A percentile compares a stretch with the other conserved stretches of the same genome.
phyloP scores from a whole-genome alignment of 2,113 vertebrate genomes.

The Phodopus roborovskii region DNA sequence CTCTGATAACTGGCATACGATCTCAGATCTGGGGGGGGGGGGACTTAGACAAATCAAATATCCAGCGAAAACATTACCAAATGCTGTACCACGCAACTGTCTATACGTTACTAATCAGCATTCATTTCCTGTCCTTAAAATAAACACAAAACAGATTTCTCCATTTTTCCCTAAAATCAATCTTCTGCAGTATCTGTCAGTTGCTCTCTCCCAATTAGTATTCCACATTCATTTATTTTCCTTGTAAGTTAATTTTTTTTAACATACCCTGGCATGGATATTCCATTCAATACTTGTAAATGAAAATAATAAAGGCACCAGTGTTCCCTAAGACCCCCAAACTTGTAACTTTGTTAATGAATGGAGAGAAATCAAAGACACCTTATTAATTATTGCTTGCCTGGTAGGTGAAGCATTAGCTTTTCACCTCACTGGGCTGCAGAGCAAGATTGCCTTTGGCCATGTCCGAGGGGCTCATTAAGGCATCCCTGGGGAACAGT shows the following conservation, averaged over 20 bases:
- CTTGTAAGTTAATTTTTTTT: conserved; percentile 85
- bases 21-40: conserved; percentile 58
- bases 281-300: conserved; percentile 87
- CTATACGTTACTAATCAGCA: conserved; percentile 86
- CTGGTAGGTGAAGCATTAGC: conserved; percentile 94
- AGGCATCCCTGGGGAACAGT: conserved; percentile 92
- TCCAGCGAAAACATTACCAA: conserved; percentile 81
- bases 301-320: conserved; percentile 83
- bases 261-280: conserved; percentile 83
- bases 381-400: conserved; percentile 96
- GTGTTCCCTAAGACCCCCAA: conserved; percentile 76
- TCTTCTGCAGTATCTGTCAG: conserved; percentile 87
- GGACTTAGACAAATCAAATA: conserved; percentile 79
- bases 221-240: conserved; percentile 88
- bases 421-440: conserved; percentile 95
- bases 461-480: conserved; percentile 98
- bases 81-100: conserved; percentile 72
- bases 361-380: conserved; percentile 89
- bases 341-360: conserved; percentile 91
- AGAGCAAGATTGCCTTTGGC: conserved; percentile 93
- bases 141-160: conserved; percentile 90
- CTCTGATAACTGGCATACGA: conserved; percentile 70
- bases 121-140: conserved; percentile 88
- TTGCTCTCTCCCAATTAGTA: conserved; percentile 88
- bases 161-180: conserved; percentile 88